A percentile compares a stretch with the other conserved stretches of the same genome.
These are phyloP conservation scores for Columba livia DNA, from an alignment of 2,113 vertebrate genomes.

Conservation along the genomic window DNA sequence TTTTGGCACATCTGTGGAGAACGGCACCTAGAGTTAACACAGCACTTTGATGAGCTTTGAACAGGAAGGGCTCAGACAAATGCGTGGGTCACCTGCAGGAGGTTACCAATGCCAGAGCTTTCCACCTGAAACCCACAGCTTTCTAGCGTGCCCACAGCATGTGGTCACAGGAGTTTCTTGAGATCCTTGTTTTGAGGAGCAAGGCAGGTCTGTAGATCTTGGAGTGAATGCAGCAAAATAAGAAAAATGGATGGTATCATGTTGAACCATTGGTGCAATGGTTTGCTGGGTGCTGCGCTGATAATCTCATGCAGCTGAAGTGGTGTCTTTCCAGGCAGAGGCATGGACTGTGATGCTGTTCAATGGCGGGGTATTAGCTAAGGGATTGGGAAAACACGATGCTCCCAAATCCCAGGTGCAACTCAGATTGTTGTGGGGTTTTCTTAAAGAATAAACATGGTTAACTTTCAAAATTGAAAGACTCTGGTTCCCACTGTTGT, in stretches of 20 bases:
- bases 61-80: neutral
- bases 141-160: rapidly evolving
- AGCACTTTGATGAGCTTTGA: neutral
- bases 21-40: neutral
- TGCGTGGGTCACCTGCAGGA: rapidly evolving
- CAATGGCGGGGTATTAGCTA: neutral
- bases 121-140: neutral
- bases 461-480: neutral
- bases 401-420: neutral
- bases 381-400: neutral
- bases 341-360: neutral
- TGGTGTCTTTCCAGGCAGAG: neutral
- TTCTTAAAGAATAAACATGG: neutral
- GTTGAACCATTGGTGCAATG: neutral
- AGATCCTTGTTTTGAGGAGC: neutral
- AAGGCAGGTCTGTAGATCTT: neutral
- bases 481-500: neutral
- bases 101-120: neutral
- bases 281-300: neutral
- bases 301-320: neutral
- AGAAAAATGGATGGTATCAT: neutral
- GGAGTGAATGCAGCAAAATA: neutral
- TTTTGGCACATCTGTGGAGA: neutral
- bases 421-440: neutral
- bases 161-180: neutral